Base-by-base conservation (phyloP, 2,797 vertebrate species). In the Sphenodon punctatus region DNA sequence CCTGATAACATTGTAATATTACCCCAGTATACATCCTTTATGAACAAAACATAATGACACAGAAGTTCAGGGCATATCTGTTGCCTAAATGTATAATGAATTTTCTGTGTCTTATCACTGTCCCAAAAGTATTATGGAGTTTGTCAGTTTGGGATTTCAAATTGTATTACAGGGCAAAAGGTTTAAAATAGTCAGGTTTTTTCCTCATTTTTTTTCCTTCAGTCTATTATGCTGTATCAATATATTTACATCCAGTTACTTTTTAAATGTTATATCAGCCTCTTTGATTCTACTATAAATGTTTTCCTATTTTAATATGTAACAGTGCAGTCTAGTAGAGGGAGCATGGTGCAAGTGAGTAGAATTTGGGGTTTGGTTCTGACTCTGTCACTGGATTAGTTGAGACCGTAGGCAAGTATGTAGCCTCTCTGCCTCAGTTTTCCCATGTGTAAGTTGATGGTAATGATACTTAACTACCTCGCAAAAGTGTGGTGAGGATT, bases 401-500 rank as follows among this genome's bases (percentile, higher is more conserved):
- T 84, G 84, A 38, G 46, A 61, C 23, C 38, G 64, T 63, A 65
- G 75, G 67, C 53, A 75, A 65, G 56, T 34, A 23, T 51, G 34
- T 14, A 41, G 6, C 14, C 3, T 30, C 36, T 22, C 13, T 39
- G n/a, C 15, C 66, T 67, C 65, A 17, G 48, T 53, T 71, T 58
- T 46, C 58, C 72, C 39, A 1, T 86, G 65, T 85, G 34, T 69
- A 25, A 67, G 70, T 58, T 3, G 15, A 79, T 55, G 80, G 59
- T 63, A 61, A 67, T 55, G 68, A 13, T 34, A 69, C 69, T 70
- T 5, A 89, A 78, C 89, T 93, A 89, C 90, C 86, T 93, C 87
- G 1, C 72, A 60, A 80, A 63, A 79, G 25, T 46, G 60, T 55
- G 36, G 36, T 73, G 73, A 78, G 61, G 64, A 78, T 27, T 25